A percentile compares a stretch with the other conserved stretches of the same genome.
phyloP scores from a whole-genome alignment of 2,888 invertebrate genomes.

The Halictus ligatus region DNA sequence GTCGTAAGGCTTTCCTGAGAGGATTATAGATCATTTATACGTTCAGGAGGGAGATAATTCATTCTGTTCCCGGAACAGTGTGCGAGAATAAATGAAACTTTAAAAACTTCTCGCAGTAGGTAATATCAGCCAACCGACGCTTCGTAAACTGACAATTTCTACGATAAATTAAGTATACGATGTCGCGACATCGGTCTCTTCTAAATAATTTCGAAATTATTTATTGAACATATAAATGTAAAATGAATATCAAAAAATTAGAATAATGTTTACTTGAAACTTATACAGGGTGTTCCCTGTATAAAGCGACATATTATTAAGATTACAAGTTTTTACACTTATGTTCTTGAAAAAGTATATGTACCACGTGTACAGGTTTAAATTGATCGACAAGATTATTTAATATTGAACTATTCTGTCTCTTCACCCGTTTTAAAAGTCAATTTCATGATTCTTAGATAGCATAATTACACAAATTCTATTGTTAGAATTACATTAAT shows the following conservation, averaged over 20 bases:
- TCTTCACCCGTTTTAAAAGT: not conserved
- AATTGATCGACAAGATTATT: not conserved
- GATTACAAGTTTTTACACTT: not conserved
- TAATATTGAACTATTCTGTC: not conserved
- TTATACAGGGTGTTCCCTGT: too few relatives aligned
- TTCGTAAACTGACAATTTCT: not conserved
- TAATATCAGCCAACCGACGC: not conserved
- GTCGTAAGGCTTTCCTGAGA: constrained; percentile 79
- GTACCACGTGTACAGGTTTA: not conserved
- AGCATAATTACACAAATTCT: not conserved
- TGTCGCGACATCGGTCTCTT: not conserved
- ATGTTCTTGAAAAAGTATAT: not conserved
- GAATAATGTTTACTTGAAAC: not conserved
- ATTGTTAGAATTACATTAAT: not conserved
- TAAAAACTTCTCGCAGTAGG: not conserved
- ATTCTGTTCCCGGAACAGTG: constrained; percentile 30
- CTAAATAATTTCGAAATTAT: not conserved
- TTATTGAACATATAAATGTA: not conserved
- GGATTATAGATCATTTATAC: constrained; percentile 78
- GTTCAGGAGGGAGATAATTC: constrained; percentile 58
- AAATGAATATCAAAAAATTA: not conserved
- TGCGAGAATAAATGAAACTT: constrained; percentile 29
- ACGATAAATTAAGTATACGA: not conserved
- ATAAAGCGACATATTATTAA: not conserved
- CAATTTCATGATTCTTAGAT: not conserved